Percentiles rank a stretch among this genome's conserved stretches.
These are phyloP conservation scores for Drosophila ogumai DNA, from an alignment of 1,140 invertebrate species.

Conservation along the genomic window DNA sequence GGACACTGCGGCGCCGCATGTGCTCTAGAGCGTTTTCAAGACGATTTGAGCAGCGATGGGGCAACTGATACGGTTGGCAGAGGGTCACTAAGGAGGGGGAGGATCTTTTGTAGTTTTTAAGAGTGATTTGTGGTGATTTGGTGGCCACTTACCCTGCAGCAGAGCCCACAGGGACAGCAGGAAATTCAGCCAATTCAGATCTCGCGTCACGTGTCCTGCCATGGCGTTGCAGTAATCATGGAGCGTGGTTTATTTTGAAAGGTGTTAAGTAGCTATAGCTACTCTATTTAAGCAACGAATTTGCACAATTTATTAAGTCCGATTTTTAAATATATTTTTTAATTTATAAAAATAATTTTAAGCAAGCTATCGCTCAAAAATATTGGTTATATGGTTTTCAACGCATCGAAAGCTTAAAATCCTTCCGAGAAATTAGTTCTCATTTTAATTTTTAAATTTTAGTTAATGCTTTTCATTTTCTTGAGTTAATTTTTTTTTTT, in stretches of 20 bases:
- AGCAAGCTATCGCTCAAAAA: background rate
- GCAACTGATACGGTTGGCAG: constrained; percentile 65
- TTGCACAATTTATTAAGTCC: background rate
- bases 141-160: constrained; percentile 45
- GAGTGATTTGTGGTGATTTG: background rate
- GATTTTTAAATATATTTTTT: background rate
- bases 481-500: background rate
- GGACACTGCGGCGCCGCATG: constrained; percentile 85
- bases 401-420: background rate
- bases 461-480: background rate
- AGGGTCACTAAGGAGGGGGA: constrained; percentile 22
- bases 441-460: background rate
- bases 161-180: constrained; percentile 46
- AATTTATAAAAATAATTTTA: no score
- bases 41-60: constrained; percentile 85
- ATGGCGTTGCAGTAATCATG: constrained; percentile 27
- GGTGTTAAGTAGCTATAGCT: background rate
- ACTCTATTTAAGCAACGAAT: background rate
- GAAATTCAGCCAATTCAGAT: constrained; percentile 27
- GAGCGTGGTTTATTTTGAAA: constrained; percentile 1
- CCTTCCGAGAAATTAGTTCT: background rate
- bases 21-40: constrained; percentile 86
- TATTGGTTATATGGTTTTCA: background rate
- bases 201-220: constrained; percentile 31
- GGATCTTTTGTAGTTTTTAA: background rate